phyloP scores from a whole-genome alignment of 2,113 vertebrate species.

The Halcyon senegalensis region DNA sequence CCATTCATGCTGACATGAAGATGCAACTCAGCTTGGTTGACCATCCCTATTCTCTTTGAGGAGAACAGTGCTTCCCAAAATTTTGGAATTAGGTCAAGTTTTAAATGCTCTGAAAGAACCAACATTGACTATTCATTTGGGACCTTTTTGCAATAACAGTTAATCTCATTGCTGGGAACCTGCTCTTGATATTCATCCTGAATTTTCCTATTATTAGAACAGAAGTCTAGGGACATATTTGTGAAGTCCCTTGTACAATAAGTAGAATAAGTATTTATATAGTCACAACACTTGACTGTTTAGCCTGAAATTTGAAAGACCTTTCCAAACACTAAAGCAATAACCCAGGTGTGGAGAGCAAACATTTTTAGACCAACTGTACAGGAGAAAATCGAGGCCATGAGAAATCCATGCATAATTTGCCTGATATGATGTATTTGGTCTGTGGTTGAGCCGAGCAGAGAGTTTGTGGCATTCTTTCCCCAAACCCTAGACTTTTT shows the following conservation, averaged over 20 bases:
- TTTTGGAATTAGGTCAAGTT: not conserved
- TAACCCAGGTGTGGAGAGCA: conserved; percentile 41
- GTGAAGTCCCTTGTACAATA: conserved; percentile 14
- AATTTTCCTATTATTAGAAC: conserved; percentile 30
- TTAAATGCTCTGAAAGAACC: not conserved
- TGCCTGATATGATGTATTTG: not conserved
- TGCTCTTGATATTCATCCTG: not conserved
- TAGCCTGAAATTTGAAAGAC: conserved; percentile 50
- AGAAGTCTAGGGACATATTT: not conserved
- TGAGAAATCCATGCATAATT: conserved; percentile 24
- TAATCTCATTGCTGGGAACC: not conserved
- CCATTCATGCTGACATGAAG: not conserved
- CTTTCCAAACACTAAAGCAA: conserved; percentile 60
- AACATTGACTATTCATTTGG: not conserved
- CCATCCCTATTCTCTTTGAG: not conserved
- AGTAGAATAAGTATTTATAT: conserved; percentile 46
- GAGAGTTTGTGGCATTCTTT: not conserved
- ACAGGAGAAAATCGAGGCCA: not conserved
- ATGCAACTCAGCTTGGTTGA: not conserved
- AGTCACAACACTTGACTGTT: conserved; percentile 48
- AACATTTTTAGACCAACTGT: conserved; percentile 37
- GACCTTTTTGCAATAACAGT: not conserved
- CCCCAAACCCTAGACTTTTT: not conserved
- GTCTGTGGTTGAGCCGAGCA: not conserved
- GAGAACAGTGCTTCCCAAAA: not conserved